These are phyloP conservation scores for Acanthopagrus latus DNA, from an alignment of 2,797 vertebrate genomes.

Conservation along the genomic window DNA sequence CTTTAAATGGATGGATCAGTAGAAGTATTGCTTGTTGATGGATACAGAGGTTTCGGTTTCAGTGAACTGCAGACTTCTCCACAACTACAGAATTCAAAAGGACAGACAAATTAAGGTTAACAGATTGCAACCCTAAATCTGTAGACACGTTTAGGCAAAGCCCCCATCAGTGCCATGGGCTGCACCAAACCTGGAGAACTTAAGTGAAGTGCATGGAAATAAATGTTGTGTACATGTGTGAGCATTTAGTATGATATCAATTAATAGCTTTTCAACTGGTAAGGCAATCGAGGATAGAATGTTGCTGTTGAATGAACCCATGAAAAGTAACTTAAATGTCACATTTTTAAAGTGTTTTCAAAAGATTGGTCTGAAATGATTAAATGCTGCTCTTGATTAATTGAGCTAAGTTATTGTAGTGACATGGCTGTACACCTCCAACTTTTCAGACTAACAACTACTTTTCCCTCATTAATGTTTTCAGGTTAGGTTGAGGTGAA, in stretches of 20 bases:
- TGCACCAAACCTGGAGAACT: slow-evolving; percentile 14
- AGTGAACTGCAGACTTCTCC: slow-evolving; percentile 46
- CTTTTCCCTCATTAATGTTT: too few relatives aligned
- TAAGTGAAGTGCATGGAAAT: neutral
- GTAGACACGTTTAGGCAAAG: neutral
- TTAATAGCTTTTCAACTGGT: neutral
- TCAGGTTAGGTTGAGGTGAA: too few relatives aligned
- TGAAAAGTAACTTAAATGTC: too few relatives aligned
- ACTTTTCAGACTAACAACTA: too few relatives aligned
- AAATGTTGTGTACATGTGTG: neutral
- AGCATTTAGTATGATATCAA: neutral
- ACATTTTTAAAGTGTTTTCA: too few relatives aligned
- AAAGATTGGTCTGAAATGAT: too few relatives aligned
- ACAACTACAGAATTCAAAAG: slow-evolving; percentile 63
- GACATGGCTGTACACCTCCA: too few relatives aligned
- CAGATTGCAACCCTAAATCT: slow-evolving; percentile 14
- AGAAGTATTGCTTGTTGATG: slow-evolving; percentile 16
- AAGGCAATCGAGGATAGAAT: too few relatives aligned
- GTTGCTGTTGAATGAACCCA: too few relatives aligned
- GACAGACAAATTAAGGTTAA: slow-evolving; percentile 52
- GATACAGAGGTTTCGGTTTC: slow-evolving; percentile 34
- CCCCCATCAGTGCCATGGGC: neutral
- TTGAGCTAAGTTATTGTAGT: too few relatives aligned
- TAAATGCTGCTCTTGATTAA: too few relatives aligned
- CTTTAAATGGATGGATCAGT: slow-evolving; percentile 37